Conservation (phyloP, 2,888 invertebrate species). For the Myopa tessellatipennis region DNA sequence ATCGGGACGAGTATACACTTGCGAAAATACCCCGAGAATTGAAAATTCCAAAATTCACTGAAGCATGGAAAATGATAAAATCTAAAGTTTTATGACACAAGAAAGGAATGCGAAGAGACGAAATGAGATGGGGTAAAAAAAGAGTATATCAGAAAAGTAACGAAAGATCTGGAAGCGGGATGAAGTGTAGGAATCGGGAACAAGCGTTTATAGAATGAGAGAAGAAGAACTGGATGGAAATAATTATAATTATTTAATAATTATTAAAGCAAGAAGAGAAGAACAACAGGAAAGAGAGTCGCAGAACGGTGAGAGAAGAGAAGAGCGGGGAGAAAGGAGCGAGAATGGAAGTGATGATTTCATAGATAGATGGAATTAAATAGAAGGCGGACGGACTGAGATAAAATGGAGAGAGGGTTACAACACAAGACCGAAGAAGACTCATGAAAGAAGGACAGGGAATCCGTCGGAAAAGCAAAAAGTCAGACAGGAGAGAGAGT, state of each 20-base stretch:
- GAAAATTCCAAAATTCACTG: conserved; percentile 36
- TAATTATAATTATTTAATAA: neutral
- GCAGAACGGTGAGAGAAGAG: too few species aligned
- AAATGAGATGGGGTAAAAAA: too few species aligned
- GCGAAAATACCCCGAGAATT: conserved; percentile 29
- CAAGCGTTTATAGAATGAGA: too few species aligned
- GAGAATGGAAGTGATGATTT: too few species aligned
- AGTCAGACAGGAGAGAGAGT: neutral
- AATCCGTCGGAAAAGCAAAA: neutral
- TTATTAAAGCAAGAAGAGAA: neutral
- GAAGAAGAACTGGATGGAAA: too few species aligned
- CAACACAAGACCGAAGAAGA: neutral
- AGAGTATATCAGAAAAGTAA: too few species aligned
- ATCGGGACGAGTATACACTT: conserved; percentile 29
- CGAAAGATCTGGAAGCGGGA: too few species aligned
- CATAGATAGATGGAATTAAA: too few species aligned
- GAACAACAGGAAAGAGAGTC: neutral
- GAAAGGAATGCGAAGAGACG: neutral
- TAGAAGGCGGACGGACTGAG: too few species aligned
- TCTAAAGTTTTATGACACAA: conserved; percentile 33
- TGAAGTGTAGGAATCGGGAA: too few species aligned
- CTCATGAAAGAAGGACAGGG: neutral
- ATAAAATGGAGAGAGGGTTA: too few species aligned
- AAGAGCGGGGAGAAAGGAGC: neutral
- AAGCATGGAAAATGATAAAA: conserved; percentile 35